A percentile compares a stretch with the other conserved stretches of the same genome.
phyloP scores from a whole-genome alignment of 2,113 vertebrate genomes.

The Colossoma macropomum region DNA sequence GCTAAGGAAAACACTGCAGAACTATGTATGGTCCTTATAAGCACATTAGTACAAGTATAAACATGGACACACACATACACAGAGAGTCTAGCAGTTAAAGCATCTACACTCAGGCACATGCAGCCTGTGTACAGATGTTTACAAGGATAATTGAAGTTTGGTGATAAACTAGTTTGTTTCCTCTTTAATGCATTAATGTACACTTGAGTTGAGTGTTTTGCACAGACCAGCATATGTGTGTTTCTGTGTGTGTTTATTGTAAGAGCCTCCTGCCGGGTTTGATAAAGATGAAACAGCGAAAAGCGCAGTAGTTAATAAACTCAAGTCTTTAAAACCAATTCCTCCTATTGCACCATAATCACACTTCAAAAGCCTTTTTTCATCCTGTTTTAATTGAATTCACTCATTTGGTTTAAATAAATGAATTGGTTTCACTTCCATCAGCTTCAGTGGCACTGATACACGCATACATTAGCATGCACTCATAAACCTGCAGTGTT shows the following conservation, averaged over 20 bases:
- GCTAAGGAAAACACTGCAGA: no score
- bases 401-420: conserved; percentile 35
- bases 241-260: conserved; percentile 9
- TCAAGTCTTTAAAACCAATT: conserved; percentile 37
- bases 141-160: conserved; percentile 47
- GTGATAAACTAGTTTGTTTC: conserved; percentile 51
- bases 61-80: not conserved
- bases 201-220: conserved; percentile 21
- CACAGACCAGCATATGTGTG: conserved; percentile 37
- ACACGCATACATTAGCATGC: not conserved
- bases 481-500: not conserved
- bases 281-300: conserved; percentile 45
- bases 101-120: conserved; percentile 3
- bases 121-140: conserved; percentile 52
- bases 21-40: no score
- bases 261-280: conserved; percentile 16
- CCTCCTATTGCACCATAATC: conserved; percentile 27
- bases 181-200: conserved; percentile 46
- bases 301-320: conserved; percentile 41
- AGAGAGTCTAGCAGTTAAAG: not conserved
- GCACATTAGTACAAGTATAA: no score
- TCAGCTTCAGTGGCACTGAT: conserved; percentile 3
- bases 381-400: conserved; percentile 31
- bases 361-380: conserved; percentile 44
- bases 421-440: conserved; percentile 16